A percentile compares a stretch with the other conserved stretches of the same genome.
These are phyloP conservation scores for Ranitomeya imitator DNA, from an alignment of 2,113 vertebrate species.

Conservation along the genomic window DNA sequence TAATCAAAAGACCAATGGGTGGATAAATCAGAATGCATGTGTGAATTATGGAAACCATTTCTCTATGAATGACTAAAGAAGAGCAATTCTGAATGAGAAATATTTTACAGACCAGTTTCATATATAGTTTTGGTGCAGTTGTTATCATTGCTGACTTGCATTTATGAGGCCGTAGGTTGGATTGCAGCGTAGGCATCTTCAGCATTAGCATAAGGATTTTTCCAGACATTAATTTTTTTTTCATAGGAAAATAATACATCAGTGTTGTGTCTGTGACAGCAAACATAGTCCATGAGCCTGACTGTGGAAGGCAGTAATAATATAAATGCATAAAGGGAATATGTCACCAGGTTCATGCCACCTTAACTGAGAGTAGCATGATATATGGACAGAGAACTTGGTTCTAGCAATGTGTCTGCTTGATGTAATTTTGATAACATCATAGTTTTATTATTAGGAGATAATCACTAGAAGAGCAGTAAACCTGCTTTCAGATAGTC, in stretches of 20 bases:
- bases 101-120: neutral
- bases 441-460: too few species aligned
- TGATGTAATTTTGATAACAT: too few species aligned
- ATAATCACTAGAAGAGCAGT: too few species aligned
- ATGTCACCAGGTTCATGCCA: too few species aligned
- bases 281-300: neutral
- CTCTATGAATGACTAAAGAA: constrained; percentile 24
- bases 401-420: too few species aligned
- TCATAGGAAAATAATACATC: neutral
- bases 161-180: neutral
- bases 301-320: neutral
- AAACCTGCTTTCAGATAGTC: too few species aligned
- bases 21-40: constrained; percentile 29
- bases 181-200: neutral
- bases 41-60: neutral
- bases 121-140: constrained; percentile 1
- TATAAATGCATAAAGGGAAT: neutral
- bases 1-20: constrained; percentile 26
- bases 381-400: too few species aligned
- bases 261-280: neutral
- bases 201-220: neutral
- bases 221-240: neutral
- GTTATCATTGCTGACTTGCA: neutral
- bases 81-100: neutral
- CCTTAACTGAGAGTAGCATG: too few species aligned